Conservation (phyloP, 2,888 invertebrate genomes). For the Platynereis dumerilii region DNA sequence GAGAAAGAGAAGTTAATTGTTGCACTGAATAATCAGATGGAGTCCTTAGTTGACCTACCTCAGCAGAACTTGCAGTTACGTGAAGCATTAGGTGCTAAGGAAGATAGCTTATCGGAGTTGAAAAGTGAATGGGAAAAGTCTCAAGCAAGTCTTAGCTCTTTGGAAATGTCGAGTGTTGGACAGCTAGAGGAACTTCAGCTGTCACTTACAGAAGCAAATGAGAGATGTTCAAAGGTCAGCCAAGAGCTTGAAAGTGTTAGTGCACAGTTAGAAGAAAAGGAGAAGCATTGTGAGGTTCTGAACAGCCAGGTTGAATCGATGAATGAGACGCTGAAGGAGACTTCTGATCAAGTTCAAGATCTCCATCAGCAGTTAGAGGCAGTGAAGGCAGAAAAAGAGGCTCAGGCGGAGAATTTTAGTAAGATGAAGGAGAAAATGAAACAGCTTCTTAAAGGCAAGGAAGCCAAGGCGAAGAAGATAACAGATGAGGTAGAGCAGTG, state of each 20-base stretch:
- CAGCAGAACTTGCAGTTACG: too few relatives aligned
- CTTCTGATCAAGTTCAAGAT: slow-evolving; percentile 18
- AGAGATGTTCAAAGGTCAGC: too few relatives aligned
- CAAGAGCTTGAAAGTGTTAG: too few relatives aligned
- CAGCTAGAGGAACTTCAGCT: too few relatives aligned
- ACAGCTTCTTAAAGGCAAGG: slow-evolving; percentile 6
- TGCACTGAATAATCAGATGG: not conserved
- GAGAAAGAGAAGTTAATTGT: not conserved
- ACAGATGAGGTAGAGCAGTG: slow-evolving; percentile 4
- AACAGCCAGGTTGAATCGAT: not conserved
- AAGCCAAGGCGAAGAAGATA: slow-evolving; percentile 1
- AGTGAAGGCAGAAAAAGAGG: slow-evolving; percentile 27
- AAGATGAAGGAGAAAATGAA: slow-evolving; percentile 7
- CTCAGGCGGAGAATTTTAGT: slow-evolving; percentile 12
- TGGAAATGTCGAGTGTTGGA: too few relatives aligned
- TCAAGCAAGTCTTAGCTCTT: too few relatives aligned
- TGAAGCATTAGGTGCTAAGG: too few relatives aligned
- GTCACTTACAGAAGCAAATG: too few relatives aligned
- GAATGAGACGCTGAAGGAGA: not conserved
- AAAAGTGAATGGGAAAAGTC: too few relatives aligned
- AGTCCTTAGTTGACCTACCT: not conserved
- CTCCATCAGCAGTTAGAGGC: slow-evolving; percentile 26
- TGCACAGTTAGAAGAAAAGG: too few relatives aligned
- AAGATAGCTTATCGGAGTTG: too few relatives aligned
- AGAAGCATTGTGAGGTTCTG: not conserved